Conservation (phyloP, 2,113 vertebrate genomes). For the Prolemur simus region DNA sequence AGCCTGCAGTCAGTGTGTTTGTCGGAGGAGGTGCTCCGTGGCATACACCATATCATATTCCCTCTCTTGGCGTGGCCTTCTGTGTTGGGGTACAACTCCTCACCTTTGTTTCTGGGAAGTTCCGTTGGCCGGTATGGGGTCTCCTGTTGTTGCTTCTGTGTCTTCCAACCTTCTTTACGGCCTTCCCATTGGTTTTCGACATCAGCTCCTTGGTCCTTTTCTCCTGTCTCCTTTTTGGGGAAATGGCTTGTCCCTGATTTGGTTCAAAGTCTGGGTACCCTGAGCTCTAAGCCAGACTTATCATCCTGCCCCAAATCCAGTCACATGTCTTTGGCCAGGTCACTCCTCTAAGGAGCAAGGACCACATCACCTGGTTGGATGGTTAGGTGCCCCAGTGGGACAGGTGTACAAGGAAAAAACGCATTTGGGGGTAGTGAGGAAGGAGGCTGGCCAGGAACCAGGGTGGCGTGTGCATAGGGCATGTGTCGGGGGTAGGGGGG, state of each 20-base stretch:
- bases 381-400: neutral
- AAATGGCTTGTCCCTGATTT: neutral
- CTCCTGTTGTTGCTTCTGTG: neutral
- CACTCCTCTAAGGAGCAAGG: neutral
- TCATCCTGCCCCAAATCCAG: neutral
- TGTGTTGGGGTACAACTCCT: too few species aligned
- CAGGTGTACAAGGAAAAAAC: neutral
- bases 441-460: neutral
- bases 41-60: too few species aligned
- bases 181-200: neutral
- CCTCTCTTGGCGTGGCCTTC: neutral
- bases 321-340: neutral
- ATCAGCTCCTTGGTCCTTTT: neutral
- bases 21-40: neutral
- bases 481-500: too few species aligned
- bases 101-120: neutral
- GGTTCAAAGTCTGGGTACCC: neutral
- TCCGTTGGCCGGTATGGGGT: neutral
- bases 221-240: neutral
- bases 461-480: rapidly evolving
- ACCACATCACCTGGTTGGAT: neutral
- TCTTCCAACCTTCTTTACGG: neutral
- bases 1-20: neutral
- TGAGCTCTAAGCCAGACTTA: neutral
- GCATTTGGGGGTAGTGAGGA: neutral